Base-by-base conservation (phyloP, 53 echinoderm and acorn worm genomes). In the Echinometra lucunter region DNA sequence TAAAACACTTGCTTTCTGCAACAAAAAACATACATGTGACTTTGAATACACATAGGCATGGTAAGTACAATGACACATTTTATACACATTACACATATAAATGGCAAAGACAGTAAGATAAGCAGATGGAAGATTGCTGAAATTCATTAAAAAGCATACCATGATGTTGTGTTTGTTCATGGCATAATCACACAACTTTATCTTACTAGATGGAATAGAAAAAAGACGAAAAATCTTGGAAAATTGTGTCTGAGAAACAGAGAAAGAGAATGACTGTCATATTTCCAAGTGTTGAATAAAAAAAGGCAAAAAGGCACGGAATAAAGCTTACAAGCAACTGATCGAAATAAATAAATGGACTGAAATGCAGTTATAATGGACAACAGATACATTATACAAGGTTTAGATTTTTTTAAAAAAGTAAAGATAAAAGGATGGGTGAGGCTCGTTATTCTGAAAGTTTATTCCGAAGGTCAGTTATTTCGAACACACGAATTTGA, bases 41-140 rank as follows among this genome's bases (percentile, higher is more conserved):
- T 85, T 81, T 85, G 85, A 85, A 85, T 85, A 85, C 85, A 85
- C 85, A 85, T 11, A 49, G 28, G 28, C n/a, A n/a, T n/a, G 42
- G n/a, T 49, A 85, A 45, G 49, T 85, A 85, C 85, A 74, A 11
- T 2, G 11, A 74, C 37, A 74, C 74, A 85, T 85, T 8, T 78
- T 5, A 30, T 49, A 85, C n/a, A 42, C 47, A 45, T 19, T 15
- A 81, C 44, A 81, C 19, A 23, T 81, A 19, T 37, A 81, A 42
- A 17, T 85, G 45, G 49, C 85, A 78, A 78, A 78, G 42, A 44
- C 44, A 8, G 35, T 34, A 74, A 44, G 19, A 49, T 45, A n/a
- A n/a, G 49, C 49, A 53, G 16, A n/a, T 85, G 85, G 85, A 85
- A 47, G 85, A 85, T 85, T 23, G 49, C 19, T 85, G 85, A n/a